Evolutionary conservation across 2,888 invertebrate species (phyloP), one percentile per base, ranked within the genome.

Genomic region (Xylocampa areola): DNA sequence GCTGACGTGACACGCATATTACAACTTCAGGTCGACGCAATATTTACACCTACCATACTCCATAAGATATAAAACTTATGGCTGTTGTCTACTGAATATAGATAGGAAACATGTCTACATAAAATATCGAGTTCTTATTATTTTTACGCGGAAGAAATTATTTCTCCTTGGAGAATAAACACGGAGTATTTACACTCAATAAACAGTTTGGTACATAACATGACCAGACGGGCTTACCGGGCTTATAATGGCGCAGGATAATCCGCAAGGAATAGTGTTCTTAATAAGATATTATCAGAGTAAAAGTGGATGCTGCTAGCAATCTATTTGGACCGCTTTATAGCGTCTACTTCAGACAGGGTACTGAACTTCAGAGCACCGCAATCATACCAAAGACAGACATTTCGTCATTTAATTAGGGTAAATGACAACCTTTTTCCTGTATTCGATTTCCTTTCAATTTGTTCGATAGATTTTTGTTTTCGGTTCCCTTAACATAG

Each of bases 1-100:
- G n/a, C 21, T 43, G 23, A 43, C 45, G 70, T 66, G 65, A 54
- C 65, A 37, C 25, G 59, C 35, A 51, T 51, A 32, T 7, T 11
- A 13, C 13, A 17, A 2, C n/a, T 13, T 11, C 35, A 30, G 30
- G 23, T 32, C 39, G n/a, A 16, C 8, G 33, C 33, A 17, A 49
- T 54, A 50, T 43, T 33, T 53, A 39, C 11, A 43, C 14, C 16
- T 19, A 23, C 32, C 41, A 43, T 25, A 10, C 10, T 2, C 55
- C 44, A 32, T 57, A 47, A 43, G 17, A 14, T 25, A 27, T n/a
- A 11, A 32, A 50, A 23, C 30, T 32, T 27, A 50, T 33, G n/a
- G n/a, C 29, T 11, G 13, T 2, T n/a, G n/a, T 33, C 1, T 21
- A 17, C 36, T 43, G 36, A 57, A 65, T 48, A 57, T 55, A 47